Evolutionary conservation across 2,113 vertebrate species (phyloP).

Genomic region (Cavia aperea): DNA sequence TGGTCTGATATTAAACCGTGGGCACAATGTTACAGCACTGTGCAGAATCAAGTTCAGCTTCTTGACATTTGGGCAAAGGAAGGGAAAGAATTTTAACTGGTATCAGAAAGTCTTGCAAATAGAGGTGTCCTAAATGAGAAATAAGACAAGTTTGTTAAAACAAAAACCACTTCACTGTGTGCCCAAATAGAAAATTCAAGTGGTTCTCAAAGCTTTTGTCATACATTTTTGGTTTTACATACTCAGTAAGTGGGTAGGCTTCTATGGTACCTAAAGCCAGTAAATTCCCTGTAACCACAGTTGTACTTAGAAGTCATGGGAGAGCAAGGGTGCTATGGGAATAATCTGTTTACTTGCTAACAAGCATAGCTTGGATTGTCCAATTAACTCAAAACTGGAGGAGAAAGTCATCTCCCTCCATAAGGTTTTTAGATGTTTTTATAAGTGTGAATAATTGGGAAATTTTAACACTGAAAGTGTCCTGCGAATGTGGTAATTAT

Average conservation of each 20-base stretch:
- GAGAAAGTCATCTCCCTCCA: conserved; percentile 1
- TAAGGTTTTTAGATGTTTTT: background rate
- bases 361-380: background rate
- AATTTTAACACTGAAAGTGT: conserved; percentile 53
- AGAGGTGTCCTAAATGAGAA: conserved; percentile 36
- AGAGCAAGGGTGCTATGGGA: conserved; percentile 1
- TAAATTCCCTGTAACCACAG: background rate
- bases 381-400: conserved; percentile 17
- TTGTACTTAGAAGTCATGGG: background rate
- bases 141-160: background rate
- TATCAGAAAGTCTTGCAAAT: background rate
- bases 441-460: conserved; percentile 42
- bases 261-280: background rate
- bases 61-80: background rate
- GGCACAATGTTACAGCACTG: background rate
- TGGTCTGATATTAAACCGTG: conserved; percentile 6
- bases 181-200: conserved; percentile 1
- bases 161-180: background rate
- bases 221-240: background rate
- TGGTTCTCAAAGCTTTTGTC: background rate
- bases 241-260: background rate
- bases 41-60: conserved; percentile 27
- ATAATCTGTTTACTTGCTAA: conserved; percentile 41
- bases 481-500: conserved; percentile 49
- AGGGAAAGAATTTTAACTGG: conserved; percentile 8